Evolutionary conservation across 2,113 vertebrate genomes (phyloP).

Genomic region (Pituophis catenifer): DNA sequence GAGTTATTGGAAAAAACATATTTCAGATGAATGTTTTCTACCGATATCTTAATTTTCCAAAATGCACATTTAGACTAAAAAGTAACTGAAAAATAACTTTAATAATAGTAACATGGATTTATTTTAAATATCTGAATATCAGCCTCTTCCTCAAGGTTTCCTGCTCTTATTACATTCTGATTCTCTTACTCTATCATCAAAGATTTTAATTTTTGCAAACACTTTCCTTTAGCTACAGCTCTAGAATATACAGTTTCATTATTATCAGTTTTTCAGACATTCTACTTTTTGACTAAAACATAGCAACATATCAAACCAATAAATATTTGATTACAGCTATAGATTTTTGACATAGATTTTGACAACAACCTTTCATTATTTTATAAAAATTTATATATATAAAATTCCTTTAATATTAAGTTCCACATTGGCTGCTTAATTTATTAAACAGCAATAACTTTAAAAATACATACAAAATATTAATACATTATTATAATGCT

Average conservation of each 20-base stretch:
- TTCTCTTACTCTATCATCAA: background rate
- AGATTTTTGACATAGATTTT: background rate
- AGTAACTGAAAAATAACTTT: background rate
- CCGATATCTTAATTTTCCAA: background rate
- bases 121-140: background rate
- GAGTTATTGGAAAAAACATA: conserved; percentile 21
- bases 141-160: background rate
- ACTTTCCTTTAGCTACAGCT: background rate
- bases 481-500: background rate
- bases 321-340: background rate
- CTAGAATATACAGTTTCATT: background rate
- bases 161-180: background rate
- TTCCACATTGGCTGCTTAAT: background rate
- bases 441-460: background rate
- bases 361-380: background rate
- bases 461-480: background rate
- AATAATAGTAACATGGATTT: background rate
- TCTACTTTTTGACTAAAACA: background rate
- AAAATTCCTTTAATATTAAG: background rate
- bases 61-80: background rate
- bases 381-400: too few relatives aligned
- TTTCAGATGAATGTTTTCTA: conserved; percentile 10
- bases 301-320: background rate
- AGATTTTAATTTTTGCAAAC: background rate
- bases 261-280: background rate